Percentiles rank a stretch among this genome's conserved stretches.
phyloP scores from a whole-genome alignment of 2,888 invertebrate genomes.

The Epistrophe eligans region DNA sequence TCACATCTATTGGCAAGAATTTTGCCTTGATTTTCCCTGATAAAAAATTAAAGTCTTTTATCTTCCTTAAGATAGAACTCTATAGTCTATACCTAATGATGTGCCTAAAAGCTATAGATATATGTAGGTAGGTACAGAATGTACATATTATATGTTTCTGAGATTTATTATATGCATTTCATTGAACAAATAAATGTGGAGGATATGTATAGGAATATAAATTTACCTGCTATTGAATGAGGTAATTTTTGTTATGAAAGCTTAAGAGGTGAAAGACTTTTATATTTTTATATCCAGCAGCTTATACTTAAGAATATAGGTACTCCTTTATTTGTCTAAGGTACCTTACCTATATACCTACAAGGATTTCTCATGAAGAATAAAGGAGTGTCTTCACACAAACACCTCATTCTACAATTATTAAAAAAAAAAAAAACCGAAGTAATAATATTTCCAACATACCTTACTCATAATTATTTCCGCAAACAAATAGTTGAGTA shows the following conservation, averaged over 20 bases:
- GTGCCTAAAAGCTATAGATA: no score
- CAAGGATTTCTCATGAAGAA: background rate
- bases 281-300: background rate
- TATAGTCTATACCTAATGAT: no score
- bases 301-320: conserved; percentile 18
- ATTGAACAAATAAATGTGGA: background rate
- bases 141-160: no score
- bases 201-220: background rate
- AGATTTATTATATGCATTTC: conserved; percentile 9
- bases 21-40: background rate
- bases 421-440: background rate
- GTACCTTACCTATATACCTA: background rate
- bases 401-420: conserved; percentile 13
- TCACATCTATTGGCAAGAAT: no score
- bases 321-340: conserved; percentile 15
- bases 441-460: conserved; percentile 28
- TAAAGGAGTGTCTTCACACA: conserved; percentile 14
- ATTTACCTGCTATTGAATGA: conserved; percentile 14
- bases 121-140: no score
- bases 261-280: conserved; percentile 4
- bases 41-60: background rate
- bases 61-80: no score
- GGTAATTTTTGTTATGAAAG: conserved; percentile 15
- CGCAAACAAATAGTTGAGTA: conserved; percentile 72
- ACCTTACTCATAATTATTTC: conserved; percentile 67